These are phyloP conservation scores for Typhlichthys eigenmanni DNA, from an alignment of 2,797 vertebrate species.

Conservation along the genomic window DNA sequence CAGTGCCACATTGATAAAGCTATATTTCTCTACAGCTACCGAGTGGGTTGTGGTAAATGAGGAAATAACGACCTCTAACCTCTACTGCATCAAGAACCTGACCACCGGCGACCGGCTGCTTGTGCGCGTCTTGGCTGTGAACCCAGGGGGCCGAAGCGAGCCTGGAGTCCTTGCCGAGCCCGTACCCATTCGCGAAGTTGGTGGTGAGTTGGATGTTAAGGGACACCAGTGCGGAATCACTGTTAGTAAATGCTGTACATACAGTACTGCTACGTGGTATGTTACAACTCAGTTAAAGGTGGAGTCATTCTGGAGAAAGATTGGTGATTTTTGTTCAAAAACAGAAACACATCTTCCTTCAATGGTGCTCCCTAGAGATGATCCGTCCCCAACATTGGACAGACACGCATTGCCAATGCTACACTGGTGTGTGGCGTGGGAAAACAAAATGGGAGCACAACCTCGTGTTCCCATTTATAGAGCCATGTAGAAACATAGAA, in stretches of 20 bases:
- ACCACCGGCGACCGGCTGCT: slow-evolving; percentile 79
- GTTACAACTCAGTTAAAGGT: no score
- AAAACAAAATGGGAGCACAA: no score
- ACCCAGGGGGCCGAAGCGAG: slow-evolving; percentile 74
- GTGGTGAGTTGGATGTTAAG: slow-evolving; percentile 72
- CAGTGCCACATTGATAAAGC: no score
- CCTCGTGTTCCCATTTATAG: no score
- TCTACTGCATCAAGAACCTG: slow-evolving; percentile 77
- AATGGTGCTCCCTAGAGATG: no score
- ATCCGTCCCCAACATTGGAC: no score
- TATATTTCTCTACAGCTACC: slow-evolving; percentile 66
- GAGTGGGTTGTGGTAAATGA: slow-evolving; percentile 83
- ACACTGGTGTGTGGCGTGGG: no score
- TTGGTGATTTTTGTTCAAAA: no score
- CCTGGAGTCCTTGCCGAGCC: slow-evolving; percentile 75
- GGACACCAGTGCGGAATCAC: background rate
- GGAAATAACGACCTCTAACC: slow-evolving; percentile 77
- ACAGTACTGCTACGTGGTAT: background rate
- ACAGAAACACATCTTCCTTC: no score
- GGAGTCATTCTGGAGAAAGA: no score
- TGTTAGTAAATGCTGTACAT: background rate
- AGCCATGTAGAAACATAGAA: no score
- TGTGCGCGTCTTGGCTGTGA: slow-evolving; percentile 82
- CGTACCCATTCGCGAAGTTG: slow-evolving; percentile 79
- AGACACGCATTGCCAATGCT: no score